phyloP scores from a whole-genome alignment of 2,113 vertebrate species.

The Ia io region DNA sequence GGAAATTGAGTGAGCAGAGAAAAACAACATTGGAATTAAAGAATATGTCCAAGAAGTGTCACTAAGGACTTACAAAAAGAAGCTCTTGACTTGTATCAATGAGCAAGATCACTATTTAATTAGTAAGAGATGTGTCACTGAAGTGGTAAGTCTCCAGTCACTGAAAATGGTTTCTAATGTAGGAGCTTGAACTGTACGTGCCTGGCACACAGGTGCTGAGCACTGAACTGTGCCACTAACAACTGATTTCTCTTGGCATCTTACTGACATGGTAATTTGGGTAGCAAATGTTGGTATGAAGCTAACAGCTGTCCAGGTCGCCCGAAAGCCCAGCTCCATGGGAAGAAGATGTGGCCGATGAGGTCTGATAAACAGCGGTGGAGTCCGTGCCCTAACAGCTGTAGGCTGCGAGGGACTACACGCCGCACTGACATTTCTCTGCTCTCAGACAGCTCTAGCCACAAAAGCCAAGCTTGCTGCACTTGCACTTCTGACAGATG shows the following conservation, averaged over 20 bases:
- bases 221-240: not conserved
- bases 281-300: not conserved
- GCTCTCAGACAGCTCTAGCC: not conserved
- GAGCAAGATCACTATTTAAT: not conserved
- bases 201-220: not conserved
- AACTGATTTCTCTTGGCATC: not conserved
- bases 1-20: not conserved
- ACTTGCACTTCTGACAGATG: not conserved
- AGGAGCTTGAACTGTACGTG: not conserved
- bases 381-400: not conserved
- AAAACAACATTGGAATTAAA: not conserved
- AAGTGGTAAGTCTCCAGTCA: not conserved
- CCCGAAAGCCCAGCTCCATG: not conserved
- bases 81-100: not conserved
- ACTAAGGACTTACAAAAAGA: not conserved
- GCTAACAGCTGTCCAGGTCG: not conserved
- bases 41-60: not conserved
- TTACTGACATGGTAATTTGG: not conserved
- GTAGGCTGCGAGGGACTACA: not conserved
- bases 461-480: slow-evolving; percentile 11
- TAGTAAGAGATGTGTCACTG: not conserved
- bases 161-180: not conserved
- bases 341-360: not conserved
- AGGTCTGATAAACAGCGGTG: not conserved
- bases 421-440: not conserved